These are phyloP conservation scores for Xenentodon cancila DNA, from an alignment of 2,797 vertebrate genomes.

Conservation along the genomic window DNA sequence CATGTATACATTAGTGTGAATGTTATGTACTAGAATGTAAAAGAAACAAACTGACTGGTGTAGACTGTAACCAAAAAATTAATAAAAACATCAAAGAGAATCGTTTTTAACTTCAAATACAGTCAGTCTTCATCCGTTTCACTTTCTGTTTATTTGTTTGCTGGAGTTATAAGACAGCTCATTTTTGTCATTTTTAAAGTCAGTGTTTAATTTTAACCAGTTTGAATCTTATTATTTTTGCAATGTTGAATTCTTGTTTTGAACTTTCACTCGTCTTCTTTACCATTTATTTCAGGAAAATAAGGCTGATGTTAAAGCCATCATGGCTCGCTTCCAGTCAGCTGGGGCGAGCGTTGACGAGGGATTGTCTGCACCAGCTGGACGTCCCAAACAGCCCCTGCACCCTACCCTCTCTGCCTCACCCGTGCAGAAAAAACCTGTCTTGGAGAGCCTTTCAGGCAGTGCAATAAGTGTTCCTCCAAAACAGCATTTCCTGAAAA, in stretches of 20 bases:
- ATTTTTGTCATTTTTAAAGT: background rate
- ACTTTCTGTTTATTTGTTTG: conserved; percentile 16
- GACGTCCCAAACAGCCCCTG: conserved; percentile 45
- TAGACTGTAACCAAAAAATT: background rate
- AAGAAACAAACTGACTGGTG: background rate
- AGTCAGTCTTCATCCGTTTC: background rate
- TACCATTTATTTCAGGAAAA: conserved; percentile 45
- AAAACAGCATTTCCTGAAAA: conserved; percentile 60
- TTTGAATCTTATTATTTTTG: background rate
- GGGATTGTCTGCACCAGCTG: conserved; percentile 16
- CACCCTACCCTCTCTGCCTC: conserved; percentile 53
- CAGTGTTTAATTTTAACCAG: background rate
- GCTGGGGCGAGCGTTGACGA: conserved; percentile 42
- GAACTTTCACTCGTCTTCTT: conserved; percentile 1
- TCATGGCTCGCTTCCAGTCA: conserved; percentile 73
- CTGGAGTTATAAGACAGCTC: background rate
- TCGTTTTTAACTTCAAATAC: too few relatives aligned
- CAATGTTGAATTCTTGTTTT: conserved; percentile 1
- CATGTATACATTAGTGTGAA: background rate
- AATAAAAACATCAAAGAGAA: too few relatives aligned
- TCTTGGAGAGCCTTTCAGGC: conserved; percentile 56
- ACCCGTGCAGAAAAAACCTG: conserved; percentile 52
- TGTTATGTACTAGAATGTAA: background rate
- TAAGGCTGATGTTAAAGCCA: conserved; percentile 72
- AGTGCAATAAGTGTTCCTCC: conserved; percentile 17